Conservation (phyloP, 2,888 invertebrate genomes). For the Xylota segnis region DNA sequence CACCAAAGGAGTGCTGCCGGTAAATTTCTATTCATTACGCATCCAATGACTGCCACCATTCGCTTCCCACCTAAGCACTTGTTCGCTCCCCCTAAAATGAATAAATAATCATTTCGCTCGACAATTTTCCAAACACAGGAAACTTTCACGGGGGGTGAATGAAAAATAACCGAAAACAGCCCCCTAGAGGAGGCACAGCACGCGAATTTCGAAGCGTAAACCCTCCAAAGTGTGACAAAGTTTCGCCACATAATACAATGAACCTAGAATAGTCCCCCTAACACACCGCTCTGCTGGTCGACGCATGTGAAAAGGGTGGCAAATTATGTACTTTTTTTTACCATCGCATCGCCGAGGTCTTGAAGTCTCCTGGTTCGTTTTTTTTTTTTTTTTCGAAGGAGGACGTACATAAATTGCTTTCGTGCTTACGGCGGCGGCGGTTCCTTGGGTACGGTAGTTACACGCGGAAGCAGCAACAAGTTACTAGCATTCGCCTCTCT, state of each 20-base stretch:
- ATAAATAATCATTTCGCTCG: slow-evolving; percentile 64
- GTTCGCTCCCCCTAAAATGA: slow-evolving; percentile 45
- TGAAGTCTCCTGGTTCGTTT: slow-evolving; percentile 1
- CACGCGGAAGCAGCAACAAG: slow-evolving; percentile 69
- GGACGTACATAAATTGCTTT: slow-evolving; percentile 53
- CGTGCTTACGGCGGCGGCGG: slow-evolving; percentile 38
- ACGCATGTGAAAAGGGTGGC: slow-evolving; percentile 34
- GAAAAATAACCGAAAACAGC: slow-evolving; percentile 25
- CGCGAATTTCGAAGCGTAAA: slow-evolving; percentile 47
- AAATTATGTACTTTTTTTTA: slow-evolving; percentile 21
- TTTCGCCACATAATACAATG: slow-evolving; percentile 56
- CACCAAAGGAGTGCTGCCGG: slow-evolving; percentile 21
- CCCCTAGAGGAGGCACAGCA: slow-evolving; percentile 30
- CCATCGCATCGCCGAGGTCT: slow-evolving; percentile 1
- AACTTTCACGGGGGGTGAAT: slow-evolving; percentile 29
- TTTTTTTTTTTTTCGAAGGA: slow-evolving; percentile 17
- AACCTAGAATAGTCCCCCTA: slow-evolving; percentile 20
- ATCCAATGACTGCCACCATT: slow-evolving; percentile 36
- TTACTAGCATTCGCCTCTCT: slow-evolving; percentile 30
- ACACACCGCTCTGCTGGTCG: neutral
- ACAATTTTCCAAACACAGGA: slow-evolving; percentile 56
- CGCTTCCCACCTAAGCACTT: slow-evolving; percentile 35
- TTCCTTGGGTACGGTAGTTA: slow-evolving; percentile 44
- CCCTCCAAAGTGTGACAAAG: slow-evolving; percentile 52
- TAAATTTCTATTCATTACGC: slow-evolving; percentile 58